Evolutionary conservation across 2,113 vertebrate species (phyloP).

Genomic region (Bufo gargarizans): DNA sequence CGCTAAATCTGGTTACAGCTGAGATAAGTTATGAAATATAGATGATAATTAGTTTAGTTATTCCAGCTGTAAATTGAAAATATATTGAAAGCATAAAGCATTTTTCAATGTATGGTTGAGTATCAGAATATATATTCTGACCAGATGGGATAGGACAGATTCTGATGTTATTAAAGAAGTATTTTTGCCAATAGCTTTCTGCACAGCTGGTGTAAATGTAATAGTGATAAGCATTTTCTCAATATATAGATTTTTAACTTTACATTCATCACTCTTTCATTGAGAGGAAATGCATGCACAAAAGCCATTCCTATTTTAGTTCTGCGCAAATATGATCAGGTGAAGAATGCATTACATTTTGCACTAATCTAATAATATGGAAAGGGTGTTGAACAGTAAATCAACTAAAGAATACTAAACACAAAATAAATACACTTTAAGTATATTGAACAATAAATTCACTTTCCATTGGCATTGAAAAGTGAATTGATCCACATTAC

Average conservation of each 20-base stretch:
- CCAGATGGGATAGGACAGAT: constrained; percentile 47
- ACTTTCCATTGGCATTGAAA: no score
- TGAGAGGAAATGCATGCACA: neutral
- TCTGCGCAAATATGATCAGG: no score
- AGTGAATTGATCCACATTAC: no score
- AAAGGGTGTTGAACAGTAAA: no score
- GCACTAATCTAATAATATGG: no score
- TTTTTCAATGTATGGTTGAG: constrained; percentile 63
- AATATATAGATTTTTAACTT: neutral
- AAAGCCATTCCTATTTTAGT: no score
- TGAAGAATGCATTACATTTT: no score
- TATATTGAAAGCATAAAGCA: constrained; percentile 69
- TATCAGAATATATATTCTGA: constrained; percentile 45
- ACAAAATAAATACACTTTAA: no score
- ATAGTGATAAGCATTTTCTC: neutral
- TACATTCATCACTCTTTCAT: neutral
- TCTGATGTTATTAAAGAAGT: constrained; percentile 42
- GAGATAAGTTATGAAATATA: constrained; percentile 62
- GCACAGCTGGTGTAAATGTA: constrained; percentile 47
- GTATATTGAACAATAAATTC: no score
- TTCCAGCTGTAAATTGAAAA: constrained; percentile 63
- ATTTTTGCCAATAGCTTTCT: constrained; percentile 15
- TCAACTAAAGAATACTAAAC: no score
- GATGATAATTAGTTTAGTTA: constrained; percentile 61
- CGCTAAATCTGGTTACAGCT: constrained; percentile 65